Base-by-base conservation (phyloP, 2,888 invertebrate species). In the Phorcus lineatus region DNA sequence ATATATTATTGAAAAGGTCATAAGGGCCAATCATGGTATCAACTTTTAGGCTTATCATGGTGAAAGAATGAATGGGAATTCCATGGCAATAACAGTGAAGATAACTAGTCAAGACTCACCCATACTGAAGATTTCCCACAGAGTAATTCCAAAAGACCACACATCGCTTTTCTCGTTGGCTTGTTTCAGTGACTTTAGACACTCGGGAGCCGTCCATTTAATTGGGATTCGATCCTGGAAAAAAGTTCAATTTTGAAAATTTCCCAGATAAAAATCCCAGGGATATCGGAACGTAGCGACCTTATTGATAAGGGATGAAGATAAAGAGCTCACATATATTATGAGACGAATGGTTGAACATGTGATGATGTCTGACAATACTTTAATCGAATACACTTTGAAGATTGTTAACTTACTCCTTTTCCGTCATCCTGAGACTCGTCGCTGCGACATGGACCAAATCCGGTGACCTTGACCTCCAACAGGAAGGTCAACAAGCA, bases 391-490 rank as follows among this genome's bases (percentile, higher is more conserved):
- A n/a, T n/a, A n/a, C n/a, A n/a, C n/a, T n/a, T n/a, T n/a, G n/a
- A n/a, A n/a, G n/a, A n/a, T n/a, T n/a, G n/a, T 47, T 11, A 47
- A 47, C 47, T n/a, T 66, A 83, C 83, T 55, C 66, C 80, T 74
- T 81, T 82, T 0, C 74, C 83, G 54, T 82, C 82, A 1, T 82
- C 82, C 1, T 81, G 79, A 6, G 74, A 77, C 9, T 81, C 77
- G 9, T 83, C 82, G 1, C 47, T 70, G 17, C 80, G 81, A 13
- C 82, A 77, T 4, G 88, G 88, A 53, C 88, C 88, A 79, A 88
- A 89, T 24, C 88, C 88, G 11, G 83, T 67, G n/a, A 89, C 84
- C 62, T 88, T 89, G 17, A 81, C 81, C 19, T 81, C 81, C 9
- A 84, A 74, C 13, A 74, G 31, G 40, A 54, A 78, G n/a, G 82